phyloP scores from a whole-genome alignment of 2,113 vertebrate species.

The Trinectes maculatus region DNA sequence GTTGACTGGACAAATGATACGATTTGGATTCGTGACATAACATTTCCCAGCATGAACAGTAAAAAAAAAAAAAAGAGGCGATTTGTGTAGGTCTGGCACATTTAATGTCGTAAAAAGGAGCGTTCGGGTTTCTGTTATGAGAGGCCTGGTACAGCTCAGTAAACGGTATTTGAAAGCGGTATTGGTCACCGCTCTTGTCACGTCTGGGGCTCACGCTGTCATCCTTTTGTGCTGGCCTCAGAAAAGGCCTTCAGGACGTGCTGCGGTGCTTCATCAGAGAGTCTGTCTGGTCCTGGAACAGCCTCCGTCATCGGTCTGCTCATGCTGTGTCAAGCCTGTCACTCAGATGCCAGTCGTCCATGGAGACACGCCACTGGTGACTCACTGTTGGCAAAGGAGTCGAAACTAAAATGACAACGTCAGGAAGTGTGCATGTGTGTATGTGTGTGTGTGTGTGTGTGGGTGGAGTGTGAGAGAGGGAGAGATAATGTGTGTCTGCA shows the following conservation, averaged over 20 bases:
- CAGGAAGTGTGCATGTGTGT: constrained; percentile 1
- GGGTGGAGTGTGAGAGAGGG: background rate
- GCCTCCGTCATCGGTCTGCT: constrained; percentile 40
- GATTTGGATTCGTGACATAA: constrained; percentile 14
- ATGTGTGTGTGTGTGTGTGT: background rate
- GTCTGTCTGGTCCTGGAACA: constrained; percentile 37
- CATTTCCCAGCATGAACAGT: background rate
- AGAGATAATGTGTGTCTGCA: background rate
- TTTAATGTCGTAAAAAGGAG: background rate
- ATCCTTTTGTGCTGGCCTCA: constrained; percentile 9
- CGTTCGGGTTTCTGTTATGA: background rate
- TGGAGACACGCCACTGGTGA: constrained; percentile 51
- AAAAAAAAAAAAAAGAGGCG: background rate
- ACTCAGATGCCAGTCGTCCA: constrained; percentile 44
- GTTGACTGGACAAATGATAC: constrained; percentile 19
- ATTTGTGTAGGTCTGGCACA: background rate
- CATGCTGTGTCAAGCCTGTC: constrained; percentile 52
- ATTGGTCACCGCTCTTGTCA: no score
- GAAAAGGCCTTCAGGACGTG: constrained; percentile 27
- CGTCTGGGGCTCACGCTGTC: constrained; percentile 9
- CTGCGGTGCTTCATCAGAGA: constrained; percentile 30
- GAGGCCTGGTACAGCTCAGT: background rate
- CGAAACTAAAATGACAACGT: constrained; percentile 58
- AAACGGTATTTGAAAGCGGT: no score
- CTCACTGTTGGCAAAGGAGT: constrained; percentile 61